Evolutionary conservation across 2,888 invertebrate species (phyloP).

Genomic region (Pristionchus maxplancki): DNA sequence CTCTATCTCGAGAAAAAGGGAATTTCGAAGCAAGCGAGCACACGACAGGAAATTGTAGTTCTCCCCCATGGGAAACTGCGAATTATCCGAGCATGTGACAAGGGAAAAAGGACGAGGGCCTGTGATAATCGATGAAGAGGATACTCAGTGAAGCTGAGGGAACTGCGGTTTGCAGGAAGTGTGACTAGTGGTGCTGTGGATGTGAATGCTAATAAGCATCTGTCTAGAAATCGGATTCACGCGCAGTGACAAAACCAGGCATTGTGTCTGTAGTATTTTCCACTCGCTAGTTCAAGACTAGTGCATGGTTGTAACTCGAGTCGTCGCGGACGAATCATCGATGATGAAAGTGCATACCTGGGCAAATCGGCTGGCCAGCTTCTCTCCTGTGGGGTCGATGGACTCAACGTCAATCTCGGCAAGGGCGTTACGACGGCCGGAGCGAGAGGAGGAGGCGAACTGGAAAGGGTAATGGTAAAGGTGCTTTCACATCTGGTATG

Average conservation of each 20-base stretch:
- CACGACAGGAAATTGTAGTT: slow-evolving; percentile 37
- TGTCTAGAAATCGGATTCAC: neutral
- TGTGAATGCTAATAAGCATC: neutral
- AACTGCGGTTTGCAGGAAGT: neutral
- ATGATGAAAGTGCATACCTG: slow-evolving; percentile 43
- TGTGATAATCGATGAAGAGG: neutral
- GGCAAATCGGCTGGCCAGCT: slow-evolving; percentile 48
- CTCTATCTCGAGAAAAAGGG: neutral
- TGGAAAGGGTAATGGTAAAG: slow-evolving; percentile 10
- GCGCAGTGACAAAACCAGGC: neutral
- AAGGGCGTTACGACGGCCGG: slow-evolving; percentile 47
- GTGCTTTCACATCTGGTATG: too few species aligned
- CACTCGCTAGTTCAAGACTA: too few species aligned
- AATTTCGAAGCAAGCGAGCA: slow-evolving; percentile 7
- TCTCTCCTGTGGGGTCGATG: slow-evolving; percentile 50
- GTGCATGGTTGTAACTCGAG: too few species aligned
- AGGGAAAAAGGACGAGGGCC: neutral
- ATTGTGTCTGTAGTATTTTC: too few species aligned
- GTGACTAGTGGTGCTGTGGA: too few species aligned
- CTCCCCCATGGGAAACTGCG: neutral
- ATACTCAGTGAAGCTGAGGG: neutral
- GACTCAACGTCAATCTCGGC: slow-evolving; percentile 51
- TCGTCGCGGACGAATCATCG: too few species aligned
- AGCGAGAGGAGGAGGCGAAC: slow-evolving; percentile 41
- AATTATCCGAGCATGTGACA: slow-evolving; percentile 1